phyloP scores from a whole-genome alignment of 2,113 vertebrate genomes.

The Oncorhynchus clarkii region DNA sequence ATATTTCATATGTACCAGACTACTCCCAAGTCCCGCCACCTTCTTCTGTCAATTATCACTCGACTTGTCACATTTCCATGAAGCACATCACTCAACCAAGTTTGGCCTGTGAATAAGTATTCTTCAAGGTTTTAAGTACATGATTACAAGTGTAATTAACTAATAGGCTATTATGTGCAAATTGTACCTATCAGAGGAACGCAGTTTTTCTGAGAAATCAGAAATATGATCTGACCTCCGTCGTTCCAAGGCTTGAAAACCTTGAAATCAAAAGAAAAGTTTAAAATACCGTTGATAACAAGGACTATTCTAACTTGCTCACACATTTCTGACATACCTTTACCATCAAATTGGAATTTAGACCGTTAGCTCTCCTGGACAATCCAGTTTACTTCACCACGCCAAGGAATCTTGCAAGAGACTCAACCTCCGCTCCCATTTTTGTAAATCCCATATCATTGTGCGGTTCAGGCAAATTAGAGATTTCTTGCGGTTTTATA shows the following conservation, averaged over 20 bases:
- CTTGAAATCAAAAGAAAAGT: not conserved
- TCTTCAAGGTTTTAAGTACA: not conserved
- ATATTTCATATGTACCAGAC: too few relatives aligned
- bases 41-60: too few relatives aligned
- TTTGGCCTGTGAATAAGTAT: not conserved
- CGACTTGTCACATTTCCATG: not conserved
- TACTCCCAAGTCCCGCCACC: too few relatives aligned
- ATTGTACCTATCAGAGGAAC: not conserved
- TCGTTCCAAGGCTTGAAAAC: not conserved
- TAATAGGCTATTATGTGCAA: too few relatives aligned
- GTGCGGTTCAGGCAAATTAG: slow-evolving; percentile 1
- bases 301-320: not conserved
- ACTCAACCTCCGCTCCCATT: slow-evolving; percentile 45
- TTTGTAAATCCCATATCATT: slow-evolving; percentile 33
- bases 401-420: not conserved
- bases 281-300: not conserved
- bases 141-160: too few relatives aligned
- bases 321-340: slow-evolving; percentile 42
- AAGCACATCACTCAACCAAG: not conserved
- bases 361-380: slow-evolving; percentile 21
- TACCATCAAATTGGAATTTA: slow-evolving; percentile 13
- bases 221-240: not conserved
- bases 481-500: slow-evolving; percentile 3
- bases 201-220: not conserved
- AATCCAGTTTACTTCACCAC: slow-evolving; percentile 51